phyloP scores from a whole-genome alignment of 2,797 vertebrate species.

The Danio tinwini region DNA sequence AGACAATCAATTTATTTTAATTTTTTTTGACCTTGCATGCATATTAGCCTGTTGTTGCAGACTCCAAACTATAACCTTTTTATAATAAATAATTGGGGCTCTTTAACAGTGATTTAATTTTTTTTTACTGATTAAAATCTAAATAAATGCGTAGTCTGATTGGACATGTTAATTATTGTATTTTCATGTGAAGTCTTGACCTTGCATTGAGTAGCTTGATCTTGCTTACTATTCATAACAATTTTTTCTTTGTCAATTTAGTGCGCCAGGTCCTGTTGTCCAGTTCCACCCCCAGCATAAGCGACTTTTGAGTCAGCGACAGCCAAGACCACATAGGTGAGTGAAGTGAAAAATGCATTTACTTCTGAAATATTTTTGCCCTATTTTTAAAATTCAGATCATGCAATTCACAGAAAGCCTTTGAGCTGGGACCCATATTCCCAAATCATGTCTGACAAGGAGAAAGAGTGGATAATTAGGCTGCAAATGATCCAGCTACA shows the following conservation, averaged over 20 bases:
- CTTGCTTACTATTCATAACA: neutral
- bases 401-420: conserved; percentile 75
- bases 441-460: conserved; percentile 88
- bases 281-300: conserved; percentile 94
- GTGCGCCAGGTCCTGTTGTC: conserved; percentile 82
- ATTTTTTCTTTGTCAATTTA: neutral
- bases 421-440: conserved; percentile 83
- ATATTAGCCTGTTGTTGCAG: too few relatives aligned
- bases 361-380: neutral
- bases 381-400: neutral
- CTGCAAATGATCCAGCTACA: conserved; percentile 97
- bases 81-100: too few relatives aligned
- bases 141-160: too few relatives aligned
- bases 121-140: too few relatives aligned
- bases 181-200: neutral
- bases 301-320: conserved; percentile 83
- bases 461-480: conserved; percentile 94
- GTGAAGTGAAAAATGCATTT: neutral
- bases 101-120: too few relatives aligned
- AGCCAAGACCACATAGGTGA: conserved; percentile 77
- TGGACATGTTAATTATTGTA: too few relatives aligned
- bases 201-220: too few relatives aligned
- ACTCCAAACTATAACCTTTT: too few relatives aligned
- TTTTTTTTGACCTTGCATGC: too few relatives aligned
- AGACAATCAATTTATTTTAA: too few relatives aligned